Percentiles rank a stretch among this genome's conserved stretches.
Evolutionary conservation across 2,888 invertebrate species (phyloP).

Genomic region (Tricholauxania praeusta): DNA sequence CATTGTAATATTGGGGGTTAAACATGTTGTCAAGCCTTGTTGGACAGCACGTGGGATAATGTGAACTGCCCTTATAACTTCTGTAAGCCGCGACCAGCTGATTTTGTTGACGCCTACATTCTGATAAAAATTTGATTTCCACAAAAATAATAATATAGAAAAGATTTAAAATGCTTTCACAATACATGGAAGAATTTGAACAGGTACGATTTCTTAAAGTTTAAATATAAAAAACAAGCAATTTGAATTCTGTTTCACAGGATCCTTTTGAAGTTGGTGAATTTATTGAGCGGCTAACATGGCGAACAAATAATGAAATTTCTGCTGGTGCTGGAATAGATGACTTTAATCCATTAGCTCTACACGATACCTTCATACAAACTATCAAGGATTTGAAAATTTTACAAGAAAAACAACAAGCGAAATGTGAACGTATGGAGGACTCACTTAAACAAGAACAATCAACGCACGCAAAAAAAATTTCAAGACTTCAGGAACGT

Average conservation of each 20-base stretch:
- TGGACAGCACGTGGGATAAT: too few species aligned
- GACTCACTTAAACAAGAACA: conserved; percentile 88
- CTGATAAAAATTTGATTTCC: too few species aligned
- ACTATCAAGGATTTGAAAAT: conserved; percentile 86
- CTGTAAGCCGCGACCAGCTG: conserved; percentile 6
- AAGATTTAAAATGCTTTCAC: conserved; percentile 45
- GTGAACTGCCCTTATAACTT: too few species aligned
- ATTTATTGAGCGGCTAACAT: conserved; percentile 96
- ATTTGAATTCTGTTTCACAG: conserved; percentile 69
- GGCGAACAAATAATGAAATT: conserved; percentile 85
- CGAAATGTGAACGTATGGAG: conserved; percentile 88
- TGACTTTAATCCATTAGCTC: conserved; percentile 85
- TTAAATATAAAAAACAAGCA: background rate
- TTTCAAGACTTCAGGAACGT: conserved; percentile 84
- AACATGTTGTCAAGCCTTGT: too few species aligned
- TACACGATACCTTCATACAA: conserved; percentile 93
- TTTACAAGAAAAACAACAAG: conserved; percentile 85
- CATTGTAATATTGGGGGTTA: too few species aligned
- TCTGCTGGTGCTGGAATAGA: conserved; percentile 59
- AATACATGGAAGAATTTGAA: conserved; percentile 86
- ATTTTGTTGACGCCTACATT: conserved; percentile 33
- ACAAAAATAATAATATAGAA: too few species aligned
- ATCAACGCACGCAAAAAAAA: conserved; percentile 82
- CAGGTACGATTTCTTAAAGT: conserved; percentile 71
- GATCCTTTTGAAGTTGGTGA: conserved; percentile 97